phyloP scores from a whole-genome alignment of 2,888 invertebrate species.

The Mesochorus sp. region DNA sequence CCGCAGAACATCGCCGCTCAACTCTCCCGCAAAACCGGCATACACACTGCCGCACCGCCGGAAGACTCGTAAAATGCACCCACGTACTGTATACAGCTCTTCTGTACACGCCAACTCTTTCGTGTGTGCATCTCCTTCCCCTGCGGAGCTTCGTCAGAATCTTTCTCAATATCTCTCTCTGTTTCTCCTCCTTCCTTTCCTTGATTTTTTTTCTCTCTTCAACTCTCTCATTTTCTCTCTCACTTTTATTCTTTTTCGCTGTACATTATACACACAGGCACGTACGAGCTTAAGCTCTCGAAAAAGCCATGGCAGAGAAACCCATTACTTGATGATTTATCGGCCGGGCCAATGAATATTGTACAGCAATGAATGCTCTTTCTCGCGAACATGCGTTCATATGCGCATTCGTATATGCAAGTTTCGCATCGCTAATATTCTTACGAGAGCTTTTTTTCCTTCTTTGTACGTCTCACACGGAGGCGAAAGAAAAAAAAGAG shows the following conservation, averaged over 20 bases:
- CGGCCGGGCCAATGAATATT: conserved; percentile 69
- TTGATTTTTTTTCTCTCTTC: not conserved
- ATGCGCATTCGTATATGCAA: conserved; percentile 10
- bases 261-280: conserved; percentile 22
- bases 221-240: not conserved
- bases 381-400: not conserved
- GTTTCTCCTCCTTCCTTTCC: conserved; percentile 2
- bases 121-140: conserved; percentile 37
- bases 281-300: conserved; percentile 25
- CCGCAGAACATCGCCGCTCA: conserved; percentile 24
- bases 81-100: conserved; percentile 62
- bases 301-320: conserved; percentile 56
- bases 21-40: conserved; percentile 36
- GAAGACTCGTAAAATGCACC: conserved; percentile 72
- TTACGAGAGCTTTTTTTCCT: conserved; percentile 2
- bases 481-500: not conserved
- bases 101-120: conserved; percentile 49
- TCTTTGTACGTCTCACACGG: not conserved
- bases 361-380: conserved; percentile 62
- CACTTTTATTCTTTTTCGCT: not conserved
- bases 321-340: conserved; percentile 72
- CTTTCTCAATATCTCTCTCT: too few species aligned
- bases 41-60: conserved; percentile 37
- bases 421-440: conserved; percentile 17
- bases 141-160: conserved; percentile 35